Conservation (phyloP, 30 jellyfish, hydroid and myxozoan species). For the Nemopilema nomurai region DNA sequence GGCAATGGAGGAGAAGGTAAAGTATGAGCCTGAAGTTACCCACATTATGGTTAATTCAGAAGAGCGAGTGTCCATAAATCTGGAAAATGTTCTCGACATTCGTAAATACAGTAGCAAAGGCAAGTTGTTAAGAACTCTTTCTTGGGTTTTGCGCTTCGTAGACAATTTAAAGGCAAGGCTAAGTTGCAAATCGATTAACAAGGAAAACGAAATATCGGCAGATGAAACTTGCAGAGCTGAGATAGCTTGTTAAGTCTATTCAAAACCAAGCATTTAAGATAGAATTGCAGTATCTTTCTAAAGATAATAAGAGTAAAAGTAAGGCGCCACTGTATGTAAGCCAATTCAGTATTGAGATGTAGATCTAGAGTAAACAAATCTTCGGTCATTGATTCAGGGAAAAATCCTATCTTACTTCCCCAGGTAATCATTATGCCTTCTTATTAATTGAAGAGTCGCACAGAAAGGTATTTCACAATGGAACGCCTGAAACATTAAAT, state of each 20-base stretch:
- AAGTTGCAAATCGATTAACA: slow-evolving; percentile 4
- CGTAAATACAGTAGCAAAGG: slow-evolving; percentile 27
- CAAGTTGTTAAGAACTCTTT: slow-evolving; percentile 24
- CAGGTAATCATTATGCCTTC: slow-evolving; percentile 35
- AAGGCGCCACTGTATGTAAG: slow-evolving; percentile 52
- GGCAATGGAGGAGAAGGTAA: slow-evolving; percentile 48
- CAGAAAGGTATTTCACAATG: slow-evolving; percentile 55
- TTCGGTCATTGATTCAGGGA: slow-evolving; percentile 52
- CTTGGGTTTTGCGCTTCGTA: slow-evolving; percentile 49
- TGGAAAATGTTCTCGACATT: slow-evolving; percentile 8
- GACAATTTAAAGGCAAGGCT: slow-evolving; percentile 31
- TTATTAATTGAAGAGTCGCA: slow-evolving; percentile 45
- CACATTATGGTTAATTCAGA: slow-evolving; percentile 33
- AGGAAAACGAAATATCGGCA: slow-evolving; percentile 33
- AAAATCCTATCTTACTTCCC: slow-evolving; percentile 55
- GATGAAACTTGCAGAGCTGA: slow-evolving; percentile 44
- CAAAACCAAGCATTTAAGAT: slow-evolving; percentile 30
- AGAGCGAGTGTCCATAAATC: background rate
- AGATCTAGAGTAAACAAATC: slow-evolving; percentile 36
- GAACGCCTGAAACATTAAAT: slow-evolving; percentile 48
- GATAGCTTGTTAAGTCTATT: slow-evolving; percentile 35
- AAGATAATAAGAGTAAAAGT: background rate
- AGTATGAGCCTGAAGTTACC: slow-evolving; percentile 23
- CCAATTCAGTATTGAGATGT: slow-evolving; percentile 60
- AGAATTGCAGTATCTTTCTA: slow-evolving; percentile 34